Percentiles rank a stretch among this genome's conserved stretches.
Conservation (phyloP, 1,140 invertebrate genomes). For the Fopius arisanus region DNA sequence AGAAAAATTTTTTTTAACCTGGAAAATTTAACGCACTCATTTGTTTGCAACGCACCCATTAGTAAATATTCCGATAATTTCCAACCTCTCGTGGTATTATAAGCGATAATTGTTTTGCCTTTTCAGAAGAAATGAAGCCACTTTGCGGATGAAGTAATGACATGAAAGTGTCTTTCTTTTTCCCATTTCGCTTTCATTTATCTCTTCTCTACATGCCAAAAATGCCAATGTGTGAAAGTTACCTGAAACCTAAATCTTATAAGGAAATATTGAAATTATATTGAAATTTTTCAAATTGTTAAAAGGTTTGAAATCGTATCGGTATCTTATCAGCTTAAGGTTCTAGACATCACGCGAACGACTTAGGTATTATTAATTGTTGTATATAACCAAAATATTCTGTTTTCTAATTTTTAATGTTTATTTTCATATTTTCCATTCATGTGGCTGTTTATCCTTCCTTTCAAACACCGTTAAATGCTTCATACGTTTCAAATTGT, state of each 20-base stretch:
- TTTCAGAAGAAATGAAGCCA: too few species aligned
- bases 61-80: too few species aligned
- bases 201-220: too few species aligned
- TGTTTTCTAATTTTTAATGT: slow-evolving; percentile 58
- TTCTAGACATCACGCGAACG: slow-evolving; percentile 59
- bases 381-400: slow-evolving; percentile 64
- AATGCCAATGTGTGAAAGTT: background rate
- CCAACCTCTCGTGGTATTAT: too few species aligned
- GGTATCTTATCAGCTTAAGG: slow-evolving; percentile 52
- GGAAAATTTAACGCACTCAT: too few species aligned
- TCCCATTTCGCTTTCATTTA: too few species aligned
- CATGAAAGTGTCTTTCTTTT: too few species aligned
- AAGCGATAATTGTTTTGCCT: too few species aligned
- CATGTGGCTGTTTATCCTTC: slow-evolving; percentile 17
- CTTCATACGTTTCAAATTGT: slow-evolving; percentile 35
- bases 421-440: slow-evolving; percentile 44
- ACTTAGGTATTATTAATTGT: slow-evolving; percentile 59
- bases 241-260: slow-evolving; percentile 17
- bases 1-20: too few species aligned
- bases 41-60: too few species aligned
- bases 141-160: too few species aligned
- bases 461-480: slow-evolving; percentile 35
- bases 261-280: slow-evolving; percentile 8
- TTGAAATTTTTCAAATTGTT: slow-evolving; percentile 16
- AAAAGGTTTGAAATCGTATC: slow-evolving; percentile 40